Base-by-base conservation (phyloP, 53 echinoderm and acorn worm genomes). In the Crossaster papposus region DNA sequence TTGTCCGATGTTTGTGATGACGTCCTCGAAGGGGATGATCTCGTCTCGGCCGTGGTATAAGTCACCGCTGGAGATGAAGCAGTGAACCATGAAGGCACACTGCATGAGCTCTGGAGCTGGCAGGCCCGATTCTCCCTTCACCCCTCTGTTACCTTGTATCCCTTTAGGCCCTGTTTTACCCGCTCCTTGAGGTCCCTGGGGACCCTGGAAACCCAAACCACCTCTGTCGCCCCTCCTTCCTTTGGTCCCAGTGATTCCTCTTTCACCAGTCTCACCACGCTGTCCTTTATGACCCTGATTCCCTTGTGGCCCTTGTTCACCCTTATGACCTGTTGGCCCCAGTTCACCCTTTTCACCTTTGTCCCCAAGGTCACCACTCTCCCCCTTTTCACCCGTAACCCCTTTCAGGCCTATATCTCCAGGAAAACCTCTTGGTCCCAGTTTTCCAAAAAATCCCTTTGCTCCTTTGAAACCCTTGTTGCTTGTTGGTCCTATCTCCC, bases 81-180 rank as follows among this genome's bases (percentile, higher is more conserved):
- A 76, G 26, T 87, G 87, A 17, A 75, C 87, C 87, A 87, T 87
- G 58, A 87, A 87, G 76, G 87, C 87, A 37, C 87, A 87, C 28
- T 87, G 87, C 87, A 87, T 87, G 75, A 87, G 77, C 76, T 87
- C 87, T 0, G 87, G 87, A 26, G 87, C 87, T 4, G 87, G 87
- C 55, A 87, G 17, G 2, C 87, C 87, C 8, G 87, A 29, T 28
- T 87, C 87, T 10, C 87, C 87, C 26, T 87, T 87, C 1, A 33
- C 12, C 1, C 87, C 87, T 26, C 75, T 72, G 4, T 23, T 15
- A 13, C 87, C 87, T 7, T 30, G 7, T 20, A 54, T 29, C 37
- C 87, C 87, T 76, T 87, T 87, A 10, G 76, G 55, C 11, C 87
- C 87, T 74, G 62, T 63, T 14, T 55, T 87, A 23, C 87, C 87